phyloP scores from a whole-genome alignment of 2,113 vertebrate species.

The Colius striatus region DNA sequence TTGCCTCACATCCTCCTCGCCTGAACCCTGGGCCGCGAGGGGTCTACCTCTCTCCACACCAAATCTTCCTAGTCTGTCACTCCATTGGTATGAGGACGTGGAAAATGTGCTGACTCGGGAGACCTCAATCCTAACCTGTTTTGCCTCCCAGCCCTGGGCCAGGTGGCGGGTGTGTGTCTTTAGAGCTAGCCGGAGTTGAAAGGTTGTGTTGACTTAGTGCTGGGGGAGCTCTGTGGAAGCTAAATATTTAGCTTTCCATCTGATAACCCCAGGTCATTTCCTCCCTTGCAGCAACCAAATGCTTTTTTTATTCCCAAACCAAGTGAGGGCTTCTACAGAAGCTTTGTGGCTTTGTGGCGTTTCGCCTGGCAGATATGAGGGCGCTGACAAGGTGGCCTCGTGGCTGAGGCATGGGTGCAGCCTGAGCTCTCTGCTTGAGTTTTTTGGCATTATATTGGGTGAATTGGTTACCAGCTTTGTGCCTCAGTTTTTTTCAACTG shows the following conservation, averaged over 20 bases:
- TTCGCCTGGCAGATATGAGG: background rate
- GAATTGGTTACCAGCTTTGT: background rate
- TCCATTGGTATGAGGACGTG: background rate
- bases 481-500: background rate
- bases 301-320: background rate
- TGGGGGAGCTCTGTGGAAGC: background rate
- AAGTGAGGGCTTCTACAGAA: background rate
- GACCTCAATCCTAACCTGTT: background rate
- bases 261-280: conserved; percentile 23
- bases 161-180: conserved; percentile 19
- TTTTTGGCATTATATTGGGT: background rate
- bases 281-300: background rate
- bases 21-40: background rate
- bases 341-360: background rate
- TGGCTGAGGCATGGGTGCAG: background rate
- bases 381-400: background rate
- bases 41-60: background rate
- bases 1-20: background rate
- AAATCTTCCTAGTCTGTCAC: rapidly evolving
- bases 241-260: conserved; percentile 68
- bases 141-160: background rate
- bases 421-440: background rate
- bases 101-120: conserved; percentile 28
- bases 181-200: conserved; percentile 11
- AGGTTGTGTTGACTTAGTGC: conserved; percentile 61